phyloP scores from a whole-genome alignment of 1,140 invertebrate species.

The Heliconius himera region DNA sequence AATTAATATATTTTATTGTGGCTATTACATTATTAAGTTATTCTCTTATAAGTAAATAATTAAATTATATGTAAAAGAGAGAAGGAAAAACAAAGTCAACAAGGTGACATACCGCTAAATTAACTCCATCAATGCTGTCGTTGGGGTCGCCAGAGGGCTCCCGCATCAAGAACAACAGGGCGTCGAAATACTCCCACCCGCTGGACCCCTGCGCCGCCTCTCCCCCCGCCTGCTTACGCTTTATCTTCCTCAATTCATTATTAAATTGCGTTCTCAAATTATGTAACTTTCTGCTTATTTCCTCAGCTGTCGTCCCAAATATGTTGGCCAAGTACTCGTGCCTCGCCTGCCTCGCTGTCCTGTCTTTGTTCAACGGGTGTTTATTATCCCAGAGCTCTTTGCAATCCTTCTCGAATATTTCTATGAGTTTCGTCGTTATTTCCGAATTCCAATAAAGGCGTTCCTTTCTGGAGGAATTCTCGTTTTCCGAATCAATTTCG shows the following conservation, averaged over 20 bases:
- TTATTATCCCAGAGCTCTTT: constrained; percentile 67
- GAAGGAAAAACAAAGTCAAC: not conserved
- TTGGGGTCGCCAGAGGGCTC: constrained; percentile 52
- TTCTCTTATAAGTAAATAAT: not conserved
- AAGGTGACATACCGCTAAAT: constrained; percentile 60
- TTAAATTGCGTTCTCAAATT: constrained; percentile 74
- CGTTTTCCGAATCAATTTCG: constrained; percentile 57
- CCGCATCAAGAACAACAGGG: constrained; percentile 63
- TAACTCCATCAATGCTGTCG: constrained; percentile 60
- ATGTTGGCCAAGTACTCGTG: constrained; percentile 60
- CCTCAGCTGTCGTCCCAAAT: constrained; percentile 64
- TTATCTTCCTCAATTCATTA: constrained; percentile 72
- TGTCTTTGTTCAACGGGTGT: constrained; percentile 60
- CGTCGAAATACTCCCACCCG: constrained; percentile 76
- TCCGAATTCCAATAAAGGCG: constrained; percentile 60
- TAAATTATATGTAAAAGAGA: not conserved
- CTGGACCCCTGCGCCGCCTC: constrained; percentile 48
- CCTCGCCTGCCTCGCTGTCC: constrained; percentile 52
- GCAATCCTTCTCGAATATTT: constrained; percentile 63
- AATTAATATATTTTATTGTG: too few species aligned
- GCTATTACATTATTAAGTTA: too few species aligned
- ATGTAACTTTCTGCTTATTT: constrained; percentile 71
- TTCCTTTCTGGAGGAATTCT: constrained; percentile 38
- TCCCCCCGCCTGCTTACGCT: constrained; percentile 52
- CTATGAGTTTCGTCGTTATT: constrained; percentile 65